Percentiles rank a stretch among this genome's conserved stretches.
Conservation (phyloP, 1,140 invertebrate genomes). For the Schlechtendalia chinensis region DNA sequence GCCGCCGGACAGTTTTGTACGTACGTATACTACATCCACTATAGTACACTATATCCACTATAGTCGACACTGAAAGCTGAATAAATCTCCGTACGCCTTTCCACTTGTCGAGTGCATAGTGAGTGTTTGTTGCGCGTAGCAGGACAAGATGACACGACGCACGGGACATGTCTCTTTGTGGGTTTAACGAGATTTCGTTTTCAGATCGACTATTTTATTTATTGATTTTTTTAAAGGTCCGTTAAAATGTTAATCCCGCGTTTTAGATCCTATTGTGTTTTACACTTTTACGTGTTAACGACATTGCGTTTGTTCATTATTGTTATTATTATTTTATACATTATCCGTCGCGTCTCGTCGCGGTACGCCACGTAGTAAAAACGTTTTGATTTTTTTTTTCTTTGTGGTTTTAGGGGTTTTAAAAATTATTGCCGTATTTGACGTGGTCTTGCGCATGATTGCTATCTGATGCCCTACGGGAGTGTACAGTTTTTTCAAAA, state of each 20-base stretch:
- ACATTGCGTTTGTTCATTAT: too few relatives aligned
- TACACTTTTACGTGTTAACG: neutral
- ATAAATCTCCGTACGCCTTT: conserved; percentile 23
- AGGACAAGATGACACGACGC: conserved; percentile 20
- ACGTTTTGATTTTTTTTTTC: too few relatives aligned
- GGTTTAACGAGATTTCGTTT: conserved; percentile 6
- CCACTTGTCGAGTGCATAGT: neutral
- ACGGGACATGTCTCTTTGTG: neutral
- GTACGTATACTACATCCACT: neutral
- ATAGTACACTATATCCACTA: too few relatives aligned
- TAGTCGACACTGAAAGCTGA: conserved; percentile 30
- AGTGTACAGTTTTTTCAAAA: too few relatives aligned
- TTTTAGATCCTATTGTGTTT: neutral
- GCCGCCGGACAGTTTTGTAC: conserved; percentile 23
- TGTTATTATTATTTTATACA: too few relatives aligned
- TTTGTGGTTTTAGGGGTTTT: too few relatives aligned
- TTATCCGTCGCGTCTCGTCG: too few relatives aligned
- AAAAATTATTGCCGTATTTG: too few relatives aligned
- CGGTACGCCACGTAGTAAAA: too few relatives aligned
- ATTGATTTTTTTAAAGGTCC: neutral
- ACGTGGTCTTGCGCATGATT: too few relatives aligned
- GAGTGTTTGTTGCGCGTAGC: too few relatives aligned
- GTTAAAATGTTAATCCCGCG: neutral
- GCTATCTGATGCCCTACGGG: too few relatives aligned
- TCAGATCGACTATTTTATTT: neutral